Evolutionary conservation across 2,113 vertebrate genomes (phyloP).

Genomic region (Anarhynchus alexandrinus): DNA sequence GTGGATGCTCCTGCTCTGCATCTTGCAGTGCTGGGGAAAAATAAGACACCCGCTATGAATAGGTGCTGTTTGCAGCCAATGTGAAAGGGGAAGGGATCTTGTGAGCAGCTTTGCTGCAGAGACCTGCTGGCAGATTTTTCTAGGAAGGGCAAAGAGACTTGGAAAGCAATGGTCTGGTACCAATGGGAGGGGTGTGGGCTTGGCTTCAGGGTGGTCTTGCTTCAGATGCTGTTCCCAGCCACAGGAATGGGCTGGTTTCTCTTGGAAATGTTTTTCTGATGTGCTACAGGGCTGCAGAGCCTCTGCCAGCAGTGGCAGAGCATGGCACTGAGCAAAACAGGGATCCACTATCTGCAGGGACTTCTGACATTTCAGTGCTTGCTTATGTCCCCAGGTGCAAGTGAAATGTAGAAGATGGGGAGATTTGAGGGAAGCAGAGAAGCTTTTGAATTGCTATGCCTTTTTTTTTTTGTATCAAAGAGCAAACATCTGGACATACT

Average conservation of each 20-base stretch:
- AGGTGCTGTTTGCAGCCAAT: not conserved
- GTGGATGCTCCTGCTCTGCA: not conserved
- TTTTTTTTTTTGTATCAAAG: not conserved
- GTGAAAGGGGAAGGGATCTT: not conserved
- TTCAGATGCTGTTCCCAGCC: not conserved
- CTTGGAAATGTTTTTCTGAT: not conserved
- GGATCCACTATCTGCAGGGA: not conserved
- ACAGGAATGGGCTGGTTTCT: not conserved
- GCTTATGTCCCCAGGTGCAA: not conserved
- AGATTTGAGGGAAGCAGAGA: not conserved
- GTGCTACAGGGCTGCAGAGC: not conserved
- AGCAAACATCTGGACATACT: not conserved
- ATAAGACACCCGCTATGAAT: not conserved
- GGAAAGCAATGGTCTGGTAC: not conserved
- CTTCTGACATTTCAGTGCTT: not conserved
- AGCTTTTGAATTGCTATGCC: not conserved
- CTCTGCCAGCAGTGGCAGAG: not conserved
- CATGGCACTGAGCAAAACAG: not conserved
- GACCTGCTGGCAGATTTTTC: not conserved
- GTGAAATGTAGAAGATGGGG: not conserved
- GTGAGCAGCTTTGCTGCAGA: not conserved
- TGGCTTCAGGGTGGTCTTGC: not conserved
- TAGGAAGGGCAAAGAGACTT: not conserved
- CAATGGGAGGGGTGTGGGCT: not conserved
- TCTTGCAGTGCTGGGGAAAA: not conserved